Base-by-base conservation (phyloP, 2,797 vertebrate species). In the Poeciliopsis presidionis region DNA sequence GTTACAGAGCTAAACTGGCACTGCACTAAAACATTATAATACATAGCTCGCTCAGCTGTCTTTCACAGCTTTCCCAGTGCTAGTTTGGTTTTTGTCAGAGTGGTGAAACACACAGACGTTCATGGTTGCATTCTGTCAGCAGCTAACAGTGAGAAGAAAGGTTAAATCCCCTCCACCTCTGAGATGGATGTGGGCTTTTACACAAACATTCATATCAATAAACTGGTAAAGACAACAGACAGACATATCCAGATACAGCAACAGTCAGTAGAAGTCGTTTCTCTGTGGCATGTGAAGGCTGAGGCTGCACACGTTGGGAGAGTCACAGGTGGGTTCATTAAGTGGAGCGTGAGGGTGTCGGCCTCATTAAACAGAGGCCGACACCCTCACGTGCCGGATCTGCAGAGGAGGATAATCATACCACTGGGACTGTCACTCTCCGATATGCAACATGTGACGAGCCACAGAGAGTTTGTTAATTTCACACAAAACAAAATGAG, bases 261-360 rank as follows among this genome's bases (percentile, higher is more conserved):
- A 13, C 55, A 49, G 73, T 82, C 59, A 55, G 3, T 80, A 39
- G 55, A n/a, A 25, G 33, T 47, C 11, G 16, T 74, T 70, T 72
- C 77, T 33, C 75, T 22, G 71, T 59, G 45, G 43, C 73, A 53
- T 43, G 41, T 70, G 73, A 79, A 72, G 65, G 72, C 63, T 18
- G 84, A 82, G 73, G 33, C 28, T 45, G 72, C 67, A 75, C 14
- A 74, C 79, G 77, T 83, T 81, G 82, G 80, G 33, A 13, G 49
- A 91, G 91, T 90, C 92, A 93, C 92, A 92, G 92, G 88, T 92
- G 92, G 86, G 81, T 87, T 91, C 85, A 91, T 93, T 84, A 92
- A 77, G 84, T 85, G 83, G 82, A 84, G 84, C 47, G 51, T 86
- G 86, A 89, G 90, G 85, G 89, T 89, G 90, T 88, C 77, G 72